Evolutionary conservation across 1,140 invertebrate species (phyloP), one percentile per base, ranked within the genome.

Genomic region (Drosophila kepulauana): DNA sequence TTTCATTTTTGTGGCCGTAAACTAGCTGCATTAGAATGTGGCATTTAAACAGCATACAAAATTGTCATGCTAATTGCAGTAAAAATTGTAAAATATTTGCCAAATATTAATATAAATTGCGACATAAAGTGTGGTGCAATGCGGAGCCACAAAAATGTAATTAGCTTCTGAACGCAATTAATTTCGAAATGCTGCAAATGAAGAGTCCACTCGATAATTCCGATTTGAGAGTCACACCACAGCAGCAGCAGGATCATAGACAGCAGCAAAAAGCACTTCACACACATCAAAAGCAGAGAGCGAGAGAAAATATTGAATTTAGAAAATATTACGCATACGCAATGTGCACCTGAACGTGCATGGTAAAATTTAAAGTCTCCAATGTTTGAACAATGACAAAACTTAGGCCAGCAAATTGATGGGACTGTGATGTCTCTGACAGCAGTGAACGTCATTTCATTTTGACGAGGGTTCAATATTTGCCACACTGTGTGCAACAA

Each of bases 401-500:
- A 52, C 61, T 62, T 64, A 46, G 54, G 51, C 20, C 43, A 33
- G 30, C 41, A 78, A 88, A 87, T 82, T 80, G 84, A 87, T 88
- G 80, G 63, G 51, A 5, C 77, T 57, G 51, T 71, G 54, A 73
- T 87, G 82, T 67, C 79, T 70, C 59, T 87, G 84, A 88, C 82
- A 87, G 76, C 84, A 66, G 70, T 71, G 51, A 74, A 75, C 70
- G 75, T 78, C 84, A 88, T 71, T 77, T 70, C 61, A 63, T 46
- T 68, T 78, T 87, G 84, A 87, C 67, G 72, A 88, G 85, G 84
- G 84, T 87, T 69, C 79, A 62, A 63, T 68, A 63, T 73, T 75
- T 79, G 49, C 62, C 25, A 41, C 52, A 28, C 41, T 58, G 56
- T 62, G 61, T 75, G 78, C 75, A 85, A 87, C 82, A 87, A 76